Conservation (phyloP, 2,113 vertebrate genomes). For the Trematocara macrostoma region DNA sequence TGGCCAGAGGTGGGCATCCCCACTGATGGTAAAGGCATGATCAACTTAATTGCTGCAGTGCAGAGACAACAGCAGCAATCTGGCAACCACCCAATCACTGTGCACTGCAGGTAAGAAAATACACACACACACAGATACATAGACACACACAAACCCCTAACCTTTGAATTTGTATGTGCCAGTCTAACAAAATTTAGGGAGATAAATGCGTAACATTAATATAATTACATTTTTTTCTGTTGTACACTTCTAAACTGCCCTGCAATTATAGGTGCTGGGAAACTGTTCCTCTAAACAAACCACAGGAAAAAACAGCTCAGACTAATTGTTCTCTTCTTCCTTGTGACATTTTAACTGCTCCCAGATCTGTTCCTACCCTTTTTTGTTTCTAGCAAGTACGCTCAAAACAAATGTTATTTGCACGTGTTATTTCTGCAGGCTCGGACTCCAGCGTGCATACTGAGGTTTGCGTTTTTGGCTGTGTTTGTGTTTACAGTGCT, state of each 20-base stretch:
- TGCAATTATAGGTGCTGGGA: neutral
- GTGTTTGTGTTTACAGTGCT: constrained; percentile 74
- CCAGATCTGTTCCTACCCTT: neutral
- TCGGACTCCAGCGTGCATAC: neutral
- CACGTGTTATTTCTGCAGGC: neutral
- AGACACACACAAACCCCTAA: neutral
- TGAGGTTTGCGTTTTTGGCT: neutral
- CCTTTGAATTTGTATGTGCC: neutral
- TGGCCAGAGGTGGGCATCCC: constrained; percentile 99
- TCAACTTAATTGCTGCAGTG: constrained; percentile 94
- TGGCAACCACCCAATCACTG: constrained; percentile 97
- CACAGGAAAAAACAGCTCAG: constrained; percentile 19
- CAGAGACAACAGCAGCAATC: constrained; percentile 99
- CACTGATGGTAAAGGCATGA: constrained; percentile 94
- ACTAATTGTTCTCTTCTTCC: constrained; percentile 32
- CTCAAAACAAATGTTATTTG: neutral
- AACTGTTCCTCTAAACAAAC: neutral
- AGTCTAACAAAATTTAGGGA: neutral
- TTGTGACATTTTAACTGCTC: neutral
- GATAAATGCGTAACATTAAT: neutral
- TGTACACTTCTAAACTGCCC: neutral
- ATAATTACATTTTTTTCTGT: neutral
- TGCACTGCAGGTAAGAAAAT: constrained; percentile 90
- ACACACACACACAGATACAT: neutral
- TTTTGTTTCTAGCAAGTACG: neutral